Evolutionary conservation across 2,113 vertebrate species (phyloP), one percentile per base, ranked within the genome.

Genomic region (Prunella himalayana): DNA sequence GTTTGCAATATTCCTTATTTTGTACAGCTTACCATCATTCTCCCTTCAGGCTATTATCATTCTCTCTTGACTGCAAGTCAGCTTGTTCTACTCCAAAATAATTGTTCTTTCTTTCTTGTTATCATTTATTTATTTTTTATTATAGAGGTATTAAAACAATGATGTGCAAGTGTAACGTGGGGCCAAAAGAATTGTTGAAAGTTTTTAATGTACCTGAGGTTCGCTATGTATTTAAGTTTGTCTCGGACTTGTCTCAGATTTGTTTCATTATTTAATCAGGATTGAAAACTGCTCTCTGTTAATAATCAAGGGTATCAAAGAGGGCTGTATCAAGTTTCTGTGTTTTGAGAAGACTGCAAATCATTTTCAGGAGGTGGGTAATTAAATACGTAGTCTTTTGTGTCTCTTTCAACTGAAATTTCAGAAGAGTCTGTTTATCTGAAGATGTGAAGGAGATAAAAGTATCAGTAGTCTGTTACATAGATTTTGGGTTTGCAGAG

Each of bases 291-390:
- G 35, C 2, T 90, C 35, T 90, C 79, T 90, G 79, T 72, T 94
- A 91, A 53, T 76, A 84, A 91, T 88, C 79, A 88, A 45, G 42
- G 42, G 15, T 86, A 77, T 94, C 84, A 95, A 90, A 92, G 89
- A 63, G 51, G 22, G 7, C 23, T 57, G 15, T 95, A 77, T 92
- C 88, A 86, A 64, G n/a, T 95, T 95, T 92, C 82, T 86, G 20
- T 92, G 82, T 88, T 96, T 95, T 93, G 72, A 86, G 90, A 91
- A 92, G 87, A 70, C 71, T 68, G 71, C 72, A 93, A 93, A 75
- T 94, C 84, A 88, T 83, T 92, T 86, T 83, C 85, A 54, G 64
- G 47, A 71, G 60, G 14, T 1, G 2, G 28, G 51, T 94, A 94
- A 94, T 88, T 70, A 92, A 86, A 94, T 79, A 50, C n/a, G 2